Base-by-base conservation (phyloP, 1,140 invertebrate genomes). In the Zaprionus capensis region DNA sequence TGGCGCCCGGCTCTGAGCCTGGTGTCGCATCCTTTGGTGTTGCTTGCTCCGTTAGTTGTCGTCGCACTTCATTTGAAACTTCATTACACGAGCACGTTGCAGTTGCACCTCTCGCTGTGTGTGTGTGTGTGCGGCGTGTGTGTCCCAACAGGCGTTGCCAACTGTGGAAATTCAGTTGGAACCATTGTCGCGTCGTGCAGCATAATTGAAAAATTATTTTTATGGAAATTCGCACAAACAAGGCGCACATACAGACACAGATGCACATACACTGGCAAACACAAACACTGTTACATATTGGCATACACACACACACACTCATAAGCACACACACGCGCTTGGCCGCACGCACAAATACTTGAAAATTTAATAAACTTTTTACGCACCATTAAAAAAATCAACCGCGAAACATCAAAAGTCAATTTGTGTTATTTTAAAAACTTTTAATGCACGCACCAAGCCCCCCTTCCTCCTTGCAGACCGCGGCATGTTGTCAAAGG, bases 331-430 rank as follows among this genome's bases (percentile, higher is more conserved):
- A 46, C n/a, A 46, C 41, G 14, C 31, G 20, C 41, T 49, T 28
- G 31, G 36, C 26, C 12, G 20, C 17, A 46, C 15, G 36, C 22
- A 49, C 26, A 76, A 76, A 70, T 71, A 81, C 78, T 81, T 87
- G 83, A 76, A 87, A 88, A 87, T 87, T 87, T 87, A 88, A 87
- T 87, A 88, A 87, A 87, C 84, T 87, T 87, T 87, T 87, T 88
- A 87, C 84, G 84, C 81, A 79, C 78, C 84, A 88, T 87, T 87
- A 76, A 83, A 70, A 81, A 88, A 87, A 88, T 81, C 83, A 87
- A 87, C 84, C 84, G 81, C 84, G 71, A 84, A 87, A 88, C 84
- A 87, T 87, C 84, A 88, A 87, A 87, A 87, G 84, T 87, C 84
- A 87, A 87, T 87, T 87, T 87, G 81, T 84, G 84, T 75, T 80